Evolutionary conservation across 2,888 invertebrate species (phyloP).

Genomic region (Caenorhabditis sp.): DNA sequence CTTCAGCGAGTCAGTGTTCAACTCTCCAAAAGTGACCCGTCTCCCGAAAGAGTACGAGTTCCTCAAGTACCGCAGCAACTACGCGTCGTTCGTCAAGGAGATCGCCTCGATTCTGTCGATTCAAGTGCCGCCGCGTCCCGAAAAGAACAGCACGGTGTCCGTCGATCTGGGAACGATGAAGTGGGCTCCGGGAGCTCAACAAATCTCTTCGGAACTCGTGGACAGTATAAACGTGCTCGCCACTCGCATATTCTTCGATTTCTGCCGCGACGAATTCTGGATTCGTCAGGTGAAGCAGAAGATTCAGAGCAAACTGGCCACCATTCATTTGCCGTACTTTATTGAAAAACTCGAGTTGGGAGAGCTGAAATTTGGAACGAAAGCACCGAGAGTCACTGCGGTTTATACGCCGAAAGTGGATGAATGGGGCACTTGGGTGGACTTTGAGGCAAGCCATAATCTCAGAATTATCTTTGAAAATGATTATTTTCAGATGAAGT

Average conservation of each 20-base stretch:
- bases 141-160: slow-evolving; percentile 58
- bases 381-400: slow-evolving; percentile 70
- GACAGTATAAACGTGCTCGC: slow-evolving; percentile 75
- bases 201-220: slow-evolving; percentile 70
- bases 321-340: slow-evolving; percentile 90
- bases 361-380: slow-evolving; percentile 74
- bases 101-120: slow-evolving; percentile 42
- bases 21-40: slow-evolving; percentile 28
- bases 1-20: slow-evolving; percentile 38
- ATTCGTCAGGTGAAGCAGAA: slow-evolving; percentile 85
- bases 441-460: too few relatives aligned
- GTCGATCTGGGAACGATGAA: slow-evolving; percentile 65
- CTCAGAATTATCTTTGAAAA: too few relatives aligned
- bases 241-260: slow-evolving; percentile 85
- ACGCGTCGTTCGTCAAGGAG: slow-evolving; percentile 51
- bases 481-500: too few relatives aligned
- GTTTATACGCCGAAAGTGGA: slow-evolving; percentile 84
- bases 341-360: slow-evolving; percentile 87
- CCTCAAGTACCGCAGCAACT: slow-evolving; percentile 53
- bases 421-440: slow-evolving; percentile 90
- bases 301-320: slow-evolving; percentile 89
- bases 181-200: slow-evolving; percentile 58
- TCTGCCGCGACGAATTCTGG: slow-evolving; percentile 86
- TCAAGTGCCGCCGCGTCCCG: slow-evolving; percentile 51
- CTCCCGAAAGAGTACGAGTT: slow-evolving; percentile 48